Evolutionary conservation across 2,888 invertebrate species (phyloP).

Genomic region (Pristionchus entomophagus): DNA sequence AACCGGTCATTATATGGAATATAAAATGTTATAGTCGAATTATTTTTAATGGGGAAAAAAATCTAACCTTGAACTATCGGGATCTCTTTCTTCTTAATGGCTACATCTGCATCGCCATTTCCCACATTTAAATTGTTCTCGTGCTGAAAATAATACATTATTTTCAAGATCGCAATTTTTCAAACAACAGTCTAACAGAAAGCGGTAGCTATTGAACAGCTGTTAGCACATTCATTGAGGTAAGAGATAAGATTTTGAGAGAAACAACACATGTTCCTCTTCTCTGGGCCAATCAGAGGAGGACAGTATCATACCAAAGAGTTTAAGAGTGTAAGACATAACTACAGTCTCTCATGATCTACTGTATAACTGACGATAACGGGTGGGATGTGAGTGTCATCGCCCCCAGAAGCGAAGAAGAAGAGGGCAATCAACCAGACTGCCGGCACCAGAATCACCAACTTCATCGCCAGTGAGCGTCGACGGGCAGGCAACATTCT

Average conservation of each 20-base stretch:
- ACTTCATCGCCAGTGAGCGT: conserved; percentile 25
- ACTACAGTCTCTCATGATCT: no score
- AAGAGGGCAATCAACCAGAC: conserved; percentile 72
- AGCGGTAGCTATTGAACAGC: no score
- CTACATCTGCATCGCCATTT: conserved; percentile 1
- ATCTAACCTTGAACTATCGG: conserved; percentile 6
- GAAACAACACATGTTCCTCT: background rate
- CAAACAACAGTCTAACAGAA: no score
- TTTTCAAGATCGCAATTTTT: background rate
- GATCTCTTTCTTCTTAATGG: conserved; percentile 9
- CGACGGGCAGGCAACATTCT: conserved; percentile 39
- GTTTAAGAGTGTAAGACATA: no score
- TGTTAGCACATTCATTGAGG: no score
- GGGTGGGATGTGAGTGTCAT: conserved; percentile 11
- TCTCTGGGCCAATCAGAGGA: background rate
- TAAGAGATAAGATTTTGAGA: no score
- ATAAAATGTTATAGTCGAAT: no score
- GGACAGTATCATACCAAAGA: background rate
- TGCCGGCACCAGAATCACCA: conserved; percentile 72
- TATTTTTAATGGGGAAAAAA: no score
- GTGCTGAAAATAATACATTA: background rate
- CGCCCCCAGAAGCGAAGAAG: conserved; percentile 66
- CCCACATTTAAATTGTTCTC: background rate
- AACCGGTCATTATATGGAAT: no score
- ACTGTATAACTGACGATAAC: background rate